Evolutionary conservation across 1,140 invertebrate genomes (phyloP), one percentile per base, ranked within the genome.

Genomic region (Drosophila littoralis): DNA sequence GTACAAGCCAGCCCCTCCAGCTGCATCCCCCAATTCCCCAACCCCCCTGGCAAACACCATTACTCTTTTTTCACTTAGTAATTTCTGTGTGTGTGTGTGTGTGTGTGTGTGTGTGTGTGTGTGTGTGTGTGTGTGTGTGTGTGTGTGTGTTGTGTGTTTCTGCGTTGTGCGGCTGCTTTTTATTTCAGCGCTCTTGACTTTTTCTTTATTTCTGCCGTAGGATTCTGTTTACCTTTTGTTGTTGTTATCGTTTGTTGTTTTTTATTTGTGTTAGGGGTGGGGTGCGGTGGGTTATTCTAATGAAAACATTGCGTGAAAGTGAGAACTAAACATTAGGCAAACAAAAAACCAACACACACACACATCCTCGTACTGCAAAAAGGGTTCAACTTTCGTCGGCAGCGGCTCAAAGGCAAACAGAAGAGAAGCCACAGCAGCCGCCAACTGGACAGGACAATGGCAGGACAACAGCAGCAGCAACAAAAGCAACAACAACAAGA

Each of bases 281-380:
- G 8, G 17, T n/a, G 43, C 10, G 22, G 5, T 9, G 12, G 32
- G 65, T 46, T 69, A 73, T 86, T 88, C 79, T 86, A 86, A 86
- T 86, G 75, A 86, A 86, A 86, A 88, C 82, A 86, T 86, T 86
- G 82, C 82, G 83, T 86, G 82, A 88, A 86, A 88, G 82, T 86
- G 83, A 86, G 83, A 86, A 86, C 79, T 86, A 88, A 86, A 86
- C 83, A 86, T 88, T 86, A 86, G 51, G 76, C 75, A 86, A 79
- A 86, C 83, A 82, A 71, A 70, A 81, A 80, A 57, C 59, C 71
- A 65, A 59, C 79, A 76, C 70, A 75, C 65, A 42, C 64, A 54
- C 38, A 46, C 15, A 48, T 9, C 38, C 22, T 28, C 22, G 22
- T 35, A 64, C 61, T 48, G 9, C 6, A 55, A 77, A 81, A 88